A percentile compares a stretch with the other conserved stretches of the same genome.
phyloP scores from a whole-genome alignment of 2,113 vertebrate genomes.

The Plecotus auritus region DNA sequence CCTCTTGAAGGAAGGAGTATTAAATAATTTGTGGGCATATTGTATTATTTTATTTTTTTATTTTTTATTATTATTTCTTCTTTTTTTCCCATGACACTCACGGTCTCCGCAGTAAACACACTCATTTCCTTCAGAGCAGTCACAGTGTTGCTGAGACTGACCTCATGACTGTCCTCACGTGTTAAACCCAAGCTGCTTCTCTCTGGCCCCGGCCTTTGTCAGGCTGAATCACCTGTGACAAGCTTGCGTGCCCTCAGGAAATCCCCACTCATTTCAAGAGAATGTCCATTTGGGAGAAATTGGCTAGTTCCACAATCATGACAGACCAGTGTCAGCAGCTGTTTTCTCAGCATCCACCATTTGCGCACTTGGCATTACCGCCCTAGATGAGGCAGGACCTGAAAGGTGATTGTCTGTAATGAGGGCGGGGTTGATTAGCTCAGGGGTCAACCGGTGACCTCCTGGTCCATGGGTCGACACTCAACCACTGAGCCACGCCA shows the following conservation, averaged over 20 bases:
- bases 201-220: neutral
- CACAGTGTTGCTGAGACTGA: neutral
- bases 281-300: neutral
- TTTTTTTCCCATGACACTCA: neutral
- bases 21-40: neutral
- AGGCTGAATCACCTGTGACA: neutral
- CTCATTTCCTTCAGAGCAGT: neutral
- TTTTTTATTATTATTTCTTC: too few species aligned
- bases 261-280: neutral
- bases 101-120: neutral
- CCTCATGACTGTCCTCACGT: neutral
- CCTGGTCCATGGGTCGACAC: neutral
- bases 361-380: too few species aligned
- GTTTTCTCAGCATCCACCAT: neutral
- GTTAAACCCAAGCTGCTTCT: neutral
- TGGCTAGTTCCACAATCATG: neutral
- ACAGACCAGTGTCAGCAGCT: neutral
- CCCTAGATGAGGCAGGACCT: neutral
- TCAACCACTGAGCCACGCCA: neutral
- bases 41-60: neutral
- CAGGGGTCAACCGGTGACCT: neutral
- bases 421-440: neutral
- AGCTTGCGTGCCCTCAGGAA: neutral
- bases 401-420: neutral
- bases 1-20: neutral